Conservation (phyloP, 30 jellyfish, hydroid and myxozoan genomes). For the Aurelia sp. region DNA sequence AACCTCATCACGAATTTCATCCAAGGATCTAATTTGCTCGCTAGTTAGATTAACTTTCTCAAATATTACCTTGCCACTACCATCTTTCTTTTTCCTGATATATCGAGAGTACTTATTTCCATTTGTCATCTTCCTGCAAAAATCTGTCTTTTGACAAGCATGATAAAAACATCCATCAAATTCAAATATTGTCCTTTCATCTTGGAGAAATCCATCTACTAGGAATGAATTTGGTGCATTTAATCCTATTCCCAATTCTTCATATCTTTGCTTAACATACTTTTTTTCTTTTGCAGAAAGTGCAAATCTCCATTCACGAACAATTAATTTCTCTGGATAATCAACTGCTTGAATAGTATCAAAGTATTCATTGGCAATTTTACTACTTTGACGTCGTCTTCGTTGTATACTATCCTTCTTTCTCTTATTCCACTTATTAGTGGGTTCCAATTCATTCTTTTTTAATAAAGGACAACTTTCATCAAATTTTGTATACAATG, state of each 20-base stretch:
- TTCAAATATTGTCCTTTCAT: neutral
- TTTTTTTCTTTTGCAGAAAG: neutral
- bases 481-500: neutral
- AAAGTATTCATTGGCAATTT: neutral
- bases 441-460: no score
- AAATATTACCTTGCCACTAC: no score
- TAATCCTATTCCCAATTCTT: neutral
- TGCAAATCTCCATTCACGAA: neutral
- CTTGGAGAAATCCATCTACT: neutral
- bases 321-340: neutral
- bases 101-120: no score
- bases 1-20: neutral
- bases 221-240: neutral
- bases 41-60: no score
- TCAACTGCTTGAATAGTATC: neutral
- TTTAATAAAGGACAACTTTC: no score
- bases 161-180: constrained; percentile 34
- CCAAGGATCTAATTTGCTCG: neutral
- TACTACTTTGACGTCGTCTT: neutral
- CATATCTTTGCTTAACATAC: neutral
- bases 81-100: neutral
- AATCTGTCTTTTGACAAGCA: neutral
- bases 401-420: no score
- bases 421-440: no score
- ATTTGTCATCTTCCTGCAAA: neutral